phyloP scores from a whole-genome alignment of 1,140 invertebrate species.

The Apocrypta bakeri region DNA sequence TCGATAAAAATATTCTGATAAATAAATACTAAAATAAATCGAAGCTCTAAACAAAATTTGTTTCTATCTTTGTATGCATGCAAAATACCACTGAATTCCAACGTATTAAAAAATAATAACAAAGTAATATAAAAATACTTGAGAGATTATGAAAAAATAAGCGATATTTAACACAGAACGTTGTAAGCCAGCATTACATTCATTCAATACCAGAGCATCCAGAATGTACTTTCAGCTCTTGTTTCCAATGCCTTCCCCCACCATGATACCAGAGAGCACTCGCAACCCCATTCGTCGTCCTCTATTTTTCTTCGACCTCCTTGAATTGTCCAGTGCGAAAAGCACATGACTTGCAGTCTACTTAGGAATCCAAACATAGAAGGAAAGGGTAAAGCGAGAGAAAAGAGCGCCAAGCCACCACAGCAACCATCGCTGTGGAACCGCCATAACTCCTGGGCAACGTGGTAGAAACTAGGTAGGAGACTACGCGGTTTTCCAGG shows the following conservation, averaged over 20 bases:
- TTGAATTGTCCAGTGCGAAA: not conserved
- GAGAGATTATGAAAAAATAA: not conserved
- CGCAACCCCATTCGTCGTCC: not conserved
- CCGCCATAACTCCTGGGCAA: not conserved
- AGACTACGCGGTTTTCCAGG: not conserved
- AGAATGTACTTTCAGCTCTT: not conserved
- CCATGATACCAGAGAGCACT: no score
- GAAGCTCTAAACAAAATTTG: no score
- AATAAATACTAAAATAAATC: no score
- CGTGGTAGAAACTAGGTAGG: not conserved
- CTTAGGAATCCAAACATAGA: not conserved
- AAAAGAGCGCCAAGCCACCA: not conserved
- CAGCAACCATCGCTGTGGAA: not conserved
- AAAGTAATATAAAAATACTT: not conserved
- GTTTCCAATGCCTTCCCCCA: not conserved
- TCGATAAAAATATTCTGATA: no score
- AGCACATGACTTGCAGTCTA: not conserved
- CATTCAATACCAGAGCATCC: not conserved
- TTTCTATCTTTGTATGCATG: no score
- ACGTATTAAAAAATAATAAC: no score
- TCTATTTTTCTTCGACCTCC: not conserved
- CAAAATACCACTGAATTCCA: no score
- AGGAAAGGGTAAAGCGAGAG: not conserved
- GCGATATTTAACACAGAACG: not conserved
- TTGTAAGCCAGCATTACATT: not conserved